Base-by-base conservation (phyloP, 2,113 vertebrate genomes). In the Lichenostomus cassidix region DNA sequence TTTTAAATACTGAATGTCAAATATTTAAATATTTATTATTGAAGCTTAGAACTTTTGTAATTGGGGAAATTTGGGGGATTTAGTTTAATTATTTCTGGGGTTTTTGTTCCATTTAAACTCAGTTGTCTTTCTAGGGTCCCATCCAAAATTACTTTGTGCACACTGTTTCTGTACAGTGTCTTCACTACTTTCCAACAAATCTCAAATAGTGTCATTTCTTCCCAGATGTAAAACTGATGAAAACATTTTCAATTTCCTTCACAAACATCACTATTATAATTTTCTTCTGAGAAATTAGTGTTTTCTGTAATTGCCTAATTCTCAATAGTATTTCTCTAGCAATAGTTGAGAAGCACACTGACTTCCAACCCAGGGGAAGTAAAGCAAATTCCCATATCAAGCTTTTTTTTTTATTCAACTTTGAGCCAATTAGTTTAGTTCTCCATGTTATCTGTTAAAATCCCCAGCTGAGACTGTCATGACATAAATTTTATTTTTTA, bases 41-140 rank as follows among this genome's bases (percentile, higher is more conserved):
- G 31, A 76, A 29, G 11, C 18, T 63, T 67, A 59, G 12, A 29
- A 41, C 5, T 63, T 76, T 33, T 41, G 2, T 33, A 42, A 71
- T 15, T 31, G 15, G 2, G 1, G 14, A 5, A 2, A 10, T 24
- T 21, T 7, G 4, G 15, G 9, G 15, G 19, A 13, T 8, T 12
- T n/a, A 4, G 24, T 74, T 60, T 42, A 75, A 44, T 49, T 79
- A 16, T 3, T 76, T 79, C 8, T 70, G 20, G 0, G 4, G 29
- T n/a, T 67, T n/a, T 52, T 27, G 24, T 68, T 83, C 16, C 52
- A 17, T 35, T 64, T 73, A 64, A 89, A 56, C 4, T 41, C 8
- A 44, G 0, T 50, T 52, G 24, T 13, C 29, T 68, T 80, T 4
- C 11, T 60, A n/a, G 8, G 5, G 17, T 17, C 12, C 11, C 13